phyloP scores from a whole-genome alignment of 2,888 invertebrate genomes.

The Drosophila rubida region DNA sequence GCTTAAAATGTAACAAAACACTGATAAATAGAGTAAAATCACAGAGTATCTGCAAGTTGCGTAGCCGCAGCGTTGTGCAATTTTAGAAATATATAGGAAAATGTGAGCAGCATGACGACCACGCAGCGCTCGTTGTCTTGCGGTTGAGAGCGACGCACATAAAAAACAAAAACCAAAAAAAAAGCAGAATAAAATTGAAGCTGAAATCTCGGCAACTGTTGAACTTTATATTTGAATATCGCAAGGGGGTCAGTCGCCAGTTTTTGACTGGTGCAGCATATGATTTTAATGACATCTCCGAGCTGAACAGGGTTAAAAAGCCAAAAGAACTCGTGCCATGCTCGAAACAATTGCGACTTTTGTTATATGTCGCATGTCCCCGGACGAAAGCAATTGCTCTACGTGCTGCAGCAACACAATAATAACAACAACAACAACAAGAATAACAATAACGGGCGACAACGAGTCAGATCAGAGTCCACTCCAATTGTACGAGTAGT shows the following conservation, averaged over 20 bases:
- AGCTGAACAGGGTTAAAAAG: constrained; percentile 36
- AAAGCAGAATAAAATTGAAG: background rate
- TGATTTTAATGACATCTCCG: constrained; percentile 70
- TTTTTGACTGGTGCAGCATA: constrained; percentile 69
- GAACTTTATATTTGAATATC: constrained; percentile 32
- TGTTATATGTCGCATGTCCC: constrained; percentile 30
- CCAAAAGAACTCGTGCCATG: constrained; percentile 31
- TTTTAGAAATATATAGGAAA: constrained; percentile 18
- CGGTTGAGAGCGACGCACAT: constrained; percentile 14
- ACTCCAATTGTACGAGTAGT: background rate
- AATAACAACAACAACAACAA: background rate
- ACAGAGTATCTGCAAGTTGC: constrained; percentile 4
- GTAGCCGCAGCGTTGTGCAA: background rate
- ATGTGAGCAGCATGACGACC: constrained; percentile 37
- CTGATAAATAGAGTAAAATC: too few relatives aligned
- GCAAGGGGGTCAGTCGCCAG: constrained; percentile 25
- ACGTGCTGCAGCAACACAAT: constrained; percentile 17
- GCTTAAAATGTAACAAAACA: too few relatives aligned
- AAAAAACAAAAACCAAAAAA: constrained; percentile 3
- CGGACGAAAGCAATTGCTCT: constrained; percentile 35
- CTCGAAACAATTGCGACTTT: constrained; percentile 58
- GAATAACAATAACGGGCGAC: background rate
- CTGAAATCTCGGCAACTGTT: constrained; percentile 27
- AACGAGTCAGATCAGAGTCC: background rate
- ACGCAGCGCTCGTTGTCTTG: constrained; percentile 20